Percentiles rank a stretch among this genome's conserved stretches.
These are phyloP conservation scores for Tragelaphus scriptus DNA, from an alignment of 2,113 vertebrate genomes.

Conservation along the genomic window DNA sequence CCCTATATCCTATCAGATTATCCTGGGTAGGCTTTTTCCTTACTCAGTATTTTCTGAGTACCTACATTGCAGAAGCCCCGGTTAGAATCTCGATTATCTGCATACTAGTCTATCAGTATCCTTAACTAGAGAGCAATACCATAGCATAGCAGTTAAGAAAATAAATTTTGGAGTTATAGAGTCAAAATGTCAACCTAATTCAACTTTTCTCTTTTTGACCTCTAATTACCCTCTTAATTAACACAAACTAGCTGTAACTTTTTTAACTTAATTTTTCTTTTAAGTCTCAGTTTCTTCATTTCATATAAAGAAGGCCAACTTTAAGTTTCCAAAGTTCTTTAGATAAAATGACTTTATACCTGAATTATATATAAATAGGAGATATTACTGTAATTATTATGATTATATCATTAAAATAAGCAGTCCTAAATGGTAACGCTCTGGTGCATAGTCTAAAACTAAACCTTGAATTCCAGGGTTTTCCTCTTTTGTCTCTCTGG, in stretches of 20 bases:
- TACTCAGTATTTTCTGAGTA: background rate
- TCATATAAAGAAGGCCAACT: background rate
- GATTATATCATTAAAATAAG: background rate
- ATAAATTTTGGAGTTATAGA: background rate
- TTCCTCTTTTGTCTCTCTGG: background rate
- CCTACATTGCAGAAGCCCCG: background rate
- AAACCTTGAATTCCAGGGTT: background rate
- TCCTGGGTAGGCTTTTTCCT: background rate
- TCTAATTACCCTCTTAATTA: background rate
- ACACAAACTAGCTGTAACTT: background rate
- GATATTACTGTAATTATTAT: background rate
- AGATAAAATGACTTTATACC: background rate
- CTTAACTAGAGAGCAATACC: background rate
- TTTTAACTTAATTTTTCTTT: background rate
- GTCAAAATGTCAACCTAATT: background rate
- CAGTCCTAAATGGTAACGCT: background rate
- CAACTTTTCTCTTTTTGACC: background rate
- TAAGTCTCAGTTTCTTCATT: background rate
- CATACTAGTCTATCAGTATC: background rate
- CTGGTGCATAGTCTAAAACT: background rate
- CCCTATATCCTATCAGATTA: background rate
- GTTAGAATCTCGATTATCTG: background rate
- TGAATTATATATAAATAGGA: background rate
- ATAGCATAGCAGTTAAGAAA: background rate
- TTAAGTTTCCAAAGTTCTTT: background rate